These are phyloP conservation scores for Rhabdomys dilectus DNA, from an alignment of 2,113 vertebrate genomes.

Conservation along the genomic window DNA sequence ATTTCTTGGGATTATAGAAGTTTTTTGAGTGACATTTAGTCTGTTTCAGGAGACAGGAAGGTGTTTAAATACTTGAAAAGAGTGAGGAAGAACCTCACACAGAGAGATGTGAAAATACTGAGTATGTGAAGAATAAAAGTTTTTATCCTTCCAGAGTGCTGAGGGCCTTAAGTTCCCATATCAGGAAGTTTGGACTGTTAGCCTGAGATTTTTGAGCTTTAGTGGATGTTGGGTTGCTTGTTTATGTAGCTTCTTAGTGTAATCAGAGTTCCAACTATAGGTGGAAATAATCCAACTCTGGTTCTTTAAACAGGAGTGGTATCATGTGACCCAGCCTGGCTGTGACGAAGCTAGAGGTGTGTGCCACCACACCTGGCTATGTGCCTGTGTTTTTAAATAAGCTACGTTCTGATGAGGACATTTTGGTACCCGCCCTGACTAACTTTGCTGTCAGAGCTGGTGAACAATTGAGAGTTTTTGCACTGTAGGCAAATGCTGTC, in stretches of 20 bases:
- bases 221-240: not conserved
- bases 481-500: not conserved
- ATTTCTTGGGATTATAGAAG: not conserved
- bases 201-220: constrained; percentile 48
- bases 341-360: not conserved
- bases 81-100: not conserved
- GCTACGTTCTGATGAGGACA: constrained; percentile 6
- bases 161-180: not conserved
- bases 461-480: constrained; percentile 5
- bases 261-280: not conserved
- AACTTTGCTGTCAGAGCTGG: not conserved
- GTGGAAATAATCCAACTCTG: not conserved
- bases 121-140: not conserved
- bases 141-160: not conserved
- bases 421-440: not conserved
- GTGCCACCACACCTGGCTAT: not conserved
- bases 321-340: not conserved
- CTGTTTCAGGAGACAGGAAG: not conserved
- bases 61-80: not conserved
- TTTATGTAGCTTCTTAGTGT: not conserved
- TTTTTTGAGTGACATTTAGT: not conserved
- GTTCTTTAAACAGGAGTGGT: not conserved
- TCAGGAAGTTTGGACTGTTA: not conserved
- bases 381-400: not conserved
- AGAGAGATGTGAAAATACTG: not conserved